Evolutionary conservation across 2,797 vertebrate genomes (phyloP).

Genomic region (Botia kubotai): DNA sequence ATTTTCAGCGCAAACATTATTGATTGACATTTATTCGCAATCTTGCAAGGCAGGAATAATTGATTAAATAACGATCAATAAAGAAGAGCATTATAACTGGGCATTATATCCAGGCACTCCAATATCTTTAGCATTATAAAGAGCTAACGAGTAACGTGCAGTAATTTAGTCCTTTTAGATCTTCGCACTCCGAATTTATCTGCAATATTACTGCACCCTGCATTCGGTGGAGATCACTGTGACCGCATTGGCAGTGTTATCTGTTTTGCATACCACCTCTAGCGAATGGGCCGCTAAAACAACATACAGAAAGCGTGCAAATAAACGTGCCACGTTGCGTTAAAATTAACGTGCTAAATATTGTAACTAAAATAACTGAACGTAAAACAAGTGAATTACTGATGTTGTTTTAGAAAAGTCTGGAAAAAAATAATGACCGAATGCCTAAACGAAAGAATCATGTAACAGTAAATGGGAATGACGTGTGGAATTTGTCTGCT

Average conservation of each 20-base stretch:
- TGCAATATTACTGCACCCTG: background rate
- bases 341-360: constrained; percentile 1
- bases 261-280: background rate
- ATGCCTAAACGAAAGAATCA: constrained; percentile 34
- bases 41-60: background rate
- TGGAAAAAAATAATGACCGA: constrained; percentile 24
- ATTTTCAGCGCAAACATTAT: too few relatives aligned
- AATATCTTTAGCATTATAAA: too few relatives aligned
- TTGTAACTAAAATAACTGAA: background rate
- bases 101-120: too few relatives aligned
- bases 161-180: too few relatives aligned
- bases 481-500: constrained; percentile 41
- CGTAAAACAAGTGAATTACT: constrained; percentile 9
- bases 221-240: background rate
- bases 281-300: background rate
- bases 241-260: background rate
- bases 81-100: background rate
- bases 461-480: constrained; percentile 50
- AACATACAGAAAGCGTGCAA: background rate
- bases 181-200: too few relatives aligned
- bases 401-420: constrained; percentile 19
- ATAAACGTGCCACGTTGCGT: background rate
- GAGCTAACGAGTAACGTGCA: too few relatives aligned
- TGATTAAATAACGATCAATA: background rate
- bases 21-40: background rate